Conservation (phyloP, 2,113 vertebrate species). For the Dasypus novemcinctus region DNA sequence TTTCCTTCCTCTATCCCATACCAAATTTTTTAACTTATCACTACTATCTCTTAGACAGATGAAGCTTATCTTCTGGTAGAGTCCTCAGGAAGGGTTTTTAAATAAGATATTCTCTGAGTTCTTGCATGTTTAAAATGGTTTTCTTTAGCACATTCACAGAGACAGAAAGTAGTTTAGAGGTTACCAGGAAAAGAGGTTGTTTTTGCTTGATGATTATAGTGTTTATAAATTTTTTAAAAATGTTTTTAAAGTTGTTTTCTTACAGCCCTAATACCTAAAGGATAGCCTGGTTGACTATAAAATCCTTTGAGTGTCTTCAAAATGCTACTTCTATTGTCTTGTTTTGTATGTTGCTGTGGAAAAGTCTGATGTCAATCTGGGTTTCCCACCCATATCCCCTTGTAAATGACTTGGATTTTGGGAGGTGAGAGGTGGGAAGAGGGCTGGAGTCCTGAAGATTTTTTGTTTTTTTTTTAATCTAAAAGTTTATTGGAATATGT, state of each 20-base stretch:
- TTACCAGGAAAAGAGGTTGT: no score
- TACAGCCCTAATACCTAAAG: background rate
- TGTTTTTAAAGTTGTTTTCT: background rate
- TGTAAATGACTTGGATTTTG: background rate
- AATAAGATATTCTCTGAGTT: background rate
- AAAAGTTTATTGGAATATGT: background rate
- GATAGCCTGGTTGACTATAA: background rate
- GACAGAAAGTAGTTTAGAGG: no score
- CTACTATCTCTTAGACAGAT: background rate
- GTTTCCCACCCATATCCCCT: no score
- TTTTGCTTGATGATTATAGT: no score
- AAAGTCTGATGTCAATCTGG: background rate
- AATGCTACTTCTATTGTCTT: background rate
- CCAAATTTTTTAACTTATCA: background rate
- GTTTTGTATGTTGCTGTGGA: background rate
- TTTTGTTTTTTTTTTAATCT: background rate
- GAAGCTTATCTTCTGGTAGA: background rate
- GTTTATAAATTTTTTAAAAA: no score
- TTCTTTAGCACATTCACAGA: background rate
- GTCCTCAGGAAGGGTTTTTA: background rate
- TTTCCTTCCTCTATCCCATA: background rate
- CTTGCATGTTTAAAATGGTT: background rate
- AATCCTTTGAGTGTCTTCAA: background rate
- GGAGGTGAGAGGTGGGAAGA: background rate
- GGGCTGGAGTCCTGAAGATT: background rate